Base-by-base conservation (phyloP, 2,113 vertebrate genomes). In the Podocnemis expansa region DNA sequence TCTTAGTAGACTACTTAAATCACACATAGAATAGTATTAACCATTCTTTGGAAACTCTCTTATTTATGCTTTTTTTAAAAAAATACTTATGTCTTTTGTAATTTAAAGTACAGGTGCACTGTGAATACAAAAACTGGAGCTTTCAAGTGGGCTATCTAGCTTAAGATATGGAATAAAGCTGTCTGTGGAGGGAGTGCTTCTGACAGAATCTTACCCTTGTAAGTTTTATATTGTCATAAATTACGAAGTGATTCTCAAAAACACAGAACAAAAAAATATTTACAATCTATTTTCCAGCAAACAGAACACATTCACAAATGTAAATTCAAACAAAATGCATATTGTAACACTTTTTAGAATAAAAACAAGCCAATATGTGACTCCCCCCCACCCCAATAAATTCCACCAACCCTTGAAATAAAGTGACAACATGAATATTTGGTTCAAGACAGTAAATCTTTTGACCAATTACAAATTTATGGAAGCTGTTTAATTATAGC, bases 141-240 rank as follows among this genome's bases (percentile, higher is more conserved):
- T 82, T 89, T 58, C 76, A 31, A 56, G 45, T 80, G 70, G 8
- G 93, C 47, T 75, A 88, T 21, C 51, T 29, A 1, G 0, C 79
- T 94, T 54, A 38, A 13, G 5, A 87, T 8, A 14, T 1, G 34
- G 75, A 45, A 84, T 0, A 0, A 41, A 56, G 78, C 86, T 13
- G 27, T 38, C 92, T 93, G 92, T 89, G 89, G 79, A 76, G 86
- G 1, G 12, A 96, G 47, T 10, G n/a, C 49, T 94, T 79, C 78
- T 88, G 90, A 84, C 82, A 63, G 9, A 49, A 88, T 6, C 92
- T 58, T 51, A 67, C 4, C n/a, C n/a, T 11, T 38, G 19, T 38
- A 38, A 70, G 94, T 92, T 73, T 93, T 76, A 76, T 73, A 51
- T 4, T 58, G 34, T 47, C 70, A 70, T 89, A 96, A 96, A 93